A percentile compares a stretch with the other conserved stretches of the same genome.
phyloP scores from a whole-genome alignment of 2,888 invertebrate species.

The Drosophila heteroneura region DNA sequence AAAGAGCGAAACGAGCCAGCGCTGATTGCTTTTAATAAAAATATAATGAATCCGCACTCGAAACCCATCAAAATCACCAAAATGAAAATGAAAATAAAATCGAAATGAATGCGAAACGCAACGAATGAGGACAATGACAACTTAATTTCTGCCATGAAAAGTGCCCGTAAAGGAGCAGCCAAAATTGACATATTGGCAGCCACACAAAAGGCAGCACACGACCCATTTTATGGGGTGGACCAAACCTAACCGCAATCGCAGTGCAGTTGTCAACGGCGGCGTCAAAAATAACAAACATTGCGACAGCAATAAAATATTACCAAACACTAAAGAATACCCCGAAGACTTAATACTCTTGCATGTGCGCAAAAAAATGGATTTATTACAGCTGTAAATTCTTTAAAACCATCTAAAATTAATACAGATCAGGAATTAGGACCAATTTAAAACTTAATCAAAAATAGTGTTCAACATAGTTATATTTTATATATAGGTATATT shows the following conservation, averaged over 20 bases:
- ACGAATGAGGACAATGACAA: slow-evolving; percentile 67
- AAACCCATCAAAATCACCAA: slow-evolving; percentile 38
- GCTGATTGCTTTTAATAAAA: slow-evolving; percentile 80
- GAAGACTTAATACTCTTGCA: background rate
- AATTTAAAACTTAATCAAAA: background rate
- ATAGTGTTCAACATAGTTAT: background rate
- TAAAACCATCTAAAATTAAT: background rate
- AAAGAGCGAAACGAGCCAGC: slow-evolving; percentile 36
- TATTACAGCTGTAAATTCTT: background rate
- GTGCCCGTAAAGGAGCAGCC: slow-evolving; percentile 67
- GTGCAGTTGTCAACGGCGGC: slow-evolving; percentile 59
- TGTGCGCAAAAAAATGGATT: background rate
- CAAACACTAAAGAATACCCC: slow-evolving; percentile 15
- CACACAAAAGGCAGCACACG: slow-evolving; percentile 63
- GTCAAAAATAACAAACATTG: slow-evolving; percentile 80
- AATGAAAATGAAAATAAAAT: slow-evolving; percentile 43
- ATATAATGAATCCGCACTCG: slow-evolving; percentile 76
- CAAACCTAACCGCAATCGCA: slow-evolving; percentile 47
- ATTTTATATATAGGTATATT: background rate
- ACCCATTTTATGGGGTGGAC: slow-evolving; percentile 37
- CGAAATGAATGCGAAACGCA: slow-evolving; percentile 59
- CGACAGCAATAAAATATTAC: slow-evolving; percentile 75
- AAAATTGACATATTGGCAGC: slow-evolving; percentile 80
- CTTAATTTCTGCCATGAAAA: slow-evolving; percentile 75
- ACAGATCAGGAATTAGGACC: background rate